Conservation (phyloP, 2,888 invertebrate genomes). For the Drosophila paramelanica region DNA sequence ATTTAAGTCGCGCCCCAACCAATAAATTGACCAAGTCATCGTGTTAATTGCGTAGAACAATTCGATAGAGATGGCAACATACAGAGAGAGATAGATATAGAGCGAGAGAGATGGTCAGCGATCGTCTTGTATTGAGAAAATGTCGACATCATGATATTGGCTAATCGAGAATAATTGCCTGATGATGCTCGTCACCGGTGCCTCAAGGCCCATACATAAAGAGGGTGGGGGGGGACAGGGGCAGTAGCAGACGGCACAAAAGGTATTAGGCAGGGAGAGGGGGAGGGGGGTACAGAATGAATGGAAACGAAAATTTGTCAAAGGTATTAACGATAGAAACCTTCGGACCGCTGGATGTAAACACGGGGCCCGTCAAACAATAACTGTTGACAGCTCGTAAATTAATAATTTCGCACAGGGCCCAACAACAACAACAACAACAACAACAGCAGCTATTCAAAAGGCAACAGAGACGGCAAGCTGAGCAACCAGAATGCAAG, state of each 20-base stretch:
- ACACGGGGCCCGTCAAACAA: constrained; percentile 69
- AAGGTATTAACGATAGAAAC: constrained; percentile 63
- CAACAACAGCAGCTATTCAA: constrained; percentile 10
- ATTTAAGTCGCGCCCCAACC: constrained; percentile 52
- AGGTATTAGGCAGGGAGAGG: constrained; percentile 7
- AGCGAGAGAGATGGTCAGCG: constrained; percentile 15
- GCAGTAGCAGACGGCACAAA: constrained; percentile 15
- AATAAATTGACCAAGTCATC: constrained; percentile 58
- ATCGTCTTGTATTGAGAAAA: constrained; percentile 36
- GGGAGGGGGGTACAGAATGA: constrained; percentile 17
- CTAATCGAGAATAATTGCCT: constrained; percentile 77
- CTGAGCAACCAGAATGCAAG: constrained; percentile 36
- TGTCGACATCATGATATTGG: constrained; percentile 62
- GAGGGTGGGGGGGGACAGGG: constrained; percentile 6
- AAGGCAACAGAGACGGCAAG: constrained; percentile 32
- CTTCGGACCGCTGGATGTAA: constrained; percentile 58
- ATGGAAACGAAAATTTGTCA: constrained; percentile 68
- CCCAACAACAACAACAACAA: not conserved
- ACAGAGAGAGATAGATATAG: too few species aligned
- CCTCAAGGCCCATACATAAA: not conserved
- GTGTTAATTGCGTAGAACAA: constrained; percentile 72
- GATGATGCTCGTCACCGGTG: constrained; percentile 46
- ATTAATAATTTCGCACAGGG: constrained; percentile 75
- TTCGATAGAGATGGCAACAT: constrained; percentile 9
- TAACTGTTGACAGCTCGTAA: constrained; percentile 81